A percentile compares a stretch with the other conserved stretches of the same genome.
Conservation (phyloP, 2,888 invertebrate species). For the Xestia ashworthii region DNA sequence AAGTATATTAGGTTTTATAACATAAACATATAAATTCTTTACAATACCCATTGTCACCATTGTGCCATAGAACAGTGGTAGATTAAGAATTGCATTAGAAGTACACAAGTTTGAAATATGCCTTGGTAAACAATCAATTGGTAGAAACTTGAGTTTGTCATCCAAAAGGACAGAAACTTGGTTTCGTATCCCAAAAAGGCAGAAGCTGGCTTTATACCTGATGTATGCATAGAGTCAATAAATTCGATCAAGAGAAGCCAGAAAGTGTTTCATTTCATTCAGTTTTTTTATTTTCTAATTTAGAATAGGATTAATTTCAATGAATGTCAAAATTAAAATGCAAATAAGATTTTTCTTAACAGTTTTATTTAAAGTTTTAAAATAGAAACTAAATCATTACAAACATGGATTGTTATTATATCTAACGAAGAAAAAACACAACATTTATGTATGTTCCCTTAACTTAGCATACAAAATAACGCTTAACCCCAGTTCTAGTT, state of each 20-base stretch:
- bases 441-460: not conserved
- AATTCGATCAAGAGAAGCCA: not conserved
- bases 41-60: slow-evolving; percentile 19
- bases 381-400: not conserved
- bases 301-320: slow-evolving; percentile 1
- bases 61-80: slow-evolving; percentile 28
- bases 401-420: not conserved
- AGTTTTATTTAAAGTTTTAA: slow-evolving; percentile 31
- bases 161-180: not conserved
- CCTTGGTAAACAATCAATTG: not conserved
- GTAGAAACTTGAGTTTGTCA: not conserved
- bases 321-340: slow-evolving; percentile 26
- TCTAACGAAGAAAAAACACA: not conserved
- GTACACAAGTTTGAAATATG: not conserved
- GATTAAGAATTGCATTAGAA: slow-evolving; percentile 23
- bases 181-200: not conserved
- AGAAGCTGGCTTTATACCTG: not conserved
- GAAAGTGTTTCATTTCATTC: not conserved
- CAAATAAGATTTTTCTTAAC: not conserved
- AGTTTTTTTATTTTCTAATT: not conserved
- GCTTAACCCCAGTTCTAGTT: not conserved
- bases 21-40: not conserved
- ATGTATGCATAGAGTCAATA: not conserved
- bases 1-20: slow-evolving; percentile 27
- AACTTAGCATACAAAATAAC: not conserved